Evolutionary conservation across 2,797 vertebrate genomes (phyloP), one percentile per base, ranked within the genome.

Genomic region (Acomys russatus): DNA sequence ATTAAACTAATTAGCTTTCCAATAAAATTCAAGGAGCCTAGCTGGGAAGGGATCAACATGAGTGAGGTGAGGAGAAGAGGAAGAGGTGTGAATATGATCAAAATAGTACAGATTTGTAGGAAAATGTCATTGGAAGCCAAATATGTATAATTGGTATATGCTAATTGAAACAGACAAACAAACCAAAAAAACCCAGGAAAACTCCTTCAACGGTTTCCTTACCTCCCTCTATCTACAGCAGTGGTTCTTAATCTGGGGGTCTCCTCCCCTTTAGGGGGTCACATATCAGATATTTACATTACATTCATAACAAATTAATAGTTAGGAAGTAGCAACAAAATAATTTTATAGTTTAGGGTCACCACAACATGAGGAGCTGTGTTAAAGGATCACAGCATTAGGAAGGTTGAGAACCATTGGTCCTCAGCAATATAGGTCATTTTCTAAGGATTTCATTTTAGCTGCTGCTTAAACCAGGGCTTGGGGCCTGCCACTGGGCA

Each of bases 401-500:
- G 44, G 63, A 49, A 51, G 20, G 30, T 68, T n/a, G 44, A n/a
- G 30, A 70, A 9, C 1, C 44, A 15, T 18, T 23, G 44, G 5
- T 54, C 30, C 12, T 4, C 20, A n/a, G 44, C 28, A n/a, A 23
- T 12, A 49, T 2, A 66, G 61, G 38, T 15, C 9, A 3, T 49
- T 33, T 22, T 22, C 63, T 87, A 85, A 92, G 59, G 51, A n/a
- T 35, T 90, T 64, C 30, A 84, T 68, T 92, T 74, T 94, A 92
- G 68, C 54, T 35, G 79, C 17, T 61, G 59, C 94, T 44, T 61
- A 74, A 15, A 61, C 35, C 38, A 61, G 71, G 71, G 91, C 64
- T 90, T 90, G 84, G 22, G 30, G 18, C 1, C 33, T 30, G 10
- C 12, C 84, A n/a, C 33, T 94, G 64, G 44, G 73, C 3, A 6